Evolutionary conservation across 2,113 vertebrate species (phyloP).

Genomic region (Pseudolaguvia tuberculata): DNA sequence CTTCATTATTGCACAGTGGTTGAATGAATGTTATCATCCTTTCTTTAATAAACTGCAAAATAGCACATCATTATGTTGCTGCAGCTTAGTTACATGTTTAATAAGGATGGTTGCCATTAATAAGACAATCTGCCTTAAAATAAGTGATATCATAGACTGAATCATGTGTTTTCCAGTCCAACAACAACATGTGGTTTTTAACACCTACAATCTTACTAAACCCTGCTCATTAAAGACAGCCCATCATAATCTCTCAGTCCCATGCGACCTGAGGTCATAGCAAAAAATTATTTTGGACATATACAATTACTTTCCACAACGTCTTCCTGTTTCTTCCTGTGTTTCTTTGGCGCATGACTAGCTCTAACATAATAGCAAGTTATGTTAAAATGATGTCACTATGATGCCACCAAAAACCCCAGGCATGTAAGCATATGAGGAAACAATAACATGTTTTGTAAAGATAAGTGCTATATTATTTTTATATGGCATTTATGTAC

Average conservation of each 20-base stretch:
- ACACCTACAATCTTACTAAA: constrained; percentile 33
- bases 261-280: constrained; percentile 43
- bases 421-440: neutral
- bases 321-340: neutral
- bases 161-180: neutral
- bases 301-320: constrained; percentile 1
- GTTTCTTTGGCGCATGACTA: constrained; percentile 1
- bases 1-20: no score
- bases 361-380: constrained; percentile 8
- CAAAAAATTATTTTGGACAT: constrained; percentile 13
- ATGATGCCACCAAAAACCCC: neutral
- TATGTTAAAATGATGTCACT: constrained; percentile 18
- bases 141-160: neutral
- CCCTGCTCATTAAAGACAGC: constrained; percentile 51
- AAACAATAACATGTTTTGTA: neutral
- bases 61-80: neutral
- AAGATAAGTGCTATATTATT: neutral
- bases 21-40: neutral
- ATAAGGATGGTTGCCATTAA: neutral
- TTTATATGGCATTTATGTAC: neutral
- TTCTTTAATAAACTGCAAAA: no score
- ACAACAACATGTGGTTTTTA: constrained; percentile 36
- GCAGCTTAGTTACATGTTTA: neutral
- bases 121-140: neutral
- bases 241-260: constrained; percentile 40